phyloP scores from a whole-genome alignment of 2,797 vertebrate species.

The Pterois miles region DNA sequence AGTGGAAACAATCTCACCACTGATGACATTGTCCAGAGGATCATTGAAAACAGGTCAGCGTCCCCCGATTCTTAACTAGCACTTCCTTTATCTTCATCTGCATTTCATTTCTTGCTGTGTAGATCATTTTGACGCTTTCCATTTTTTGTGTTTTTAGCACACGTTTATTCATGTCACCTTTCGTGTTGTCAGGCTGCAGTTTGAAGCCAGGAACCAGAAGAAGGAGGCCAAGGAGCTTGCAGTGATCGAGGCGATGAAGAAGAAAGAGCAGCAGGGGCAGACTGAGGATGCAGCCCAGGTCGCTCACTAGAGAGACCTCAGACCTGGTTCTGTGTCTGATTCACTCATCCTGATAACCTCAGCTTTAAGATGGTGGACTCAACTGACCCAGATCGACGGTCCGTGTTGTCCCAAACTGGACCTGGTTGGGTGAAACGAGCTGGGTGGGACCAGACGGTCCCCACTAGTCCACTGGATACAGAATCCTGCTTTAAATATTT shows the following conservation, averaged over 20 bases:
- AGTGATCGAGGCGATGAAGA: slow-evolving; percentile 88
- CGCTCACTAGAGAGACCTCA: slow-evolving; percentile 31
- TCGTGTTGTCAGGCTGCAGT: slow-evolving; percentile 86
- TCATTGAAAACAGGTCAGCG: slow-evolving; percentile 93
- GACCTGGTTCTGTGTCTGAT: slow-evolving; percentile 3
- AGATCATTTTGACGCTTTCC: background rate
- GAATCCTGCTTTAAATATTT: slow-evolving; percentile 20
- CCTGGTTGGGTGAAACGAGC: background rate
- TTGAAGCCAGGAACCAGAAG: slow-evolving; percentile 96
- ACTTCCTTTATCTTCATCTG: background rate
- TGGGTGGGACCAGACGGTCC: background rate
- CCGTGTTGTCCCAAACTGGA: slow-evolving; percentile 2
- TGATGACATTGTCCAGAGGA: slow-evolving; percentile 95
- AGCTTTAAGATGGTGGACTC: slow-evolving; percentile 41
- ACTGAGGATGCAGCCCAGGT: slow-evolving; percentile 41
- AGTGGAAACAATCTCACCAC: slow-evolving; percentile 92
- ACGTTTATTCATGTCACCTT: background rate
- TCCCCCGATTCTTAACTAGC: background rate
- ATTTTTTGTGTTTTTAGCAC: background rate
- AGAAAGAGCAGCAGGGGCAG: slow-evolving; percentile 71
- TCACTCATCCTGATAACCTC: slow-evolving; percentile 15
- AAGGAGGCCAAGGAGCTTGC: slow-evolving; percentile 97
- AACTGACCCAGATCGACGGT: background rate
- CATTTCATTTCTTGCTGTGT: background rate
- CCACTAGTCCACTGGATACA: background rate